Evolutionary conservation across 2,888 invertebrate genomes (phyloP), one percentile per base, ranked within the genome.

Genomic region (Atherix ibis): DNA sequence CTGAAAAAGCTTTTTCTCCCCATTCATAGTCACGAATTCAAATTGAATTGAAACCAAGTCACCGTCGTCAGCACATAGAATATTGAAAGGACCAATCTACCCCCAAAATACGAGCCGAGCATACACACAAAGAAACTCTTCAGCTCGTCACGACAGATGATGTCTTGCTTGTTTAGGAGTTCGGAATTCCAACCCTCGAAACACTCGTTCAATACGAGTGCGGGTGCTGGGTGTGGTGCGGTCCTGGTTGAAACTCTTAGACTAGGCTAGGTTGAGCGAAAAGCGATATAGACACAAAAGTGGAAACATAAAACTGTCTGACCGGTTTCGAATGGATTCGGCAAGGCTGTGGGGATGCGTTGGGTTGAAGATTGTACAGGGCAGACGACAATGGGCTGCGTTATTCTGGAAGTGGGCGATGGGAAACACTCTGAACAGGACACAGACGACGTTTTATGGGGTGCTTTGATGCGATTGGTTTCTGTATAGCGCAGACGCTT

Each of bases 381-480:
- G 18, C 15, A 30, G 35, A 35, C 35, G 35, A 40, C 37, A 40
- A 38, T n/a, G n/a, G n/a, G n/a, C n/a, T n/a, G n/a, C n/a, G n/a
- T n/a, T n/a, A n/a, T n/a, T n/a, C n/a, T n/a, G n/a, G n/a, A n/a
- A n/a, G n/a, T n/a, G 38, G 39, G 37, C 38, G 37, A 40, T 39
- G 36, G 32, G 39, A 34, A 40, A 39, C 37, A 35, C 40, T 41
- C 40, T 41, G 40, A 45, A 42, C 57, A 58, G 58, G 55, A 34
- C 27, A 22, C 15, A 18, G 34, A 15, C 22, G 22, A 34, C 29
- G 29, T 57, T 58, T 58, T 59, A 60, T 61, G 58, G 61, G 60
- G 61, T 62, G 60, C 62, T 61, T 62, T 60, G 60, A 61, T 62
- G 58, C 61, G 59, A 62, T 62, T 62, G 61, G 61, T 61, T 62